These are phyloP conservation scores for Drosophila paramelanica DNA, from an alignment of 2,888 invertebrate species.

Conservation along the genomic window DNA sequence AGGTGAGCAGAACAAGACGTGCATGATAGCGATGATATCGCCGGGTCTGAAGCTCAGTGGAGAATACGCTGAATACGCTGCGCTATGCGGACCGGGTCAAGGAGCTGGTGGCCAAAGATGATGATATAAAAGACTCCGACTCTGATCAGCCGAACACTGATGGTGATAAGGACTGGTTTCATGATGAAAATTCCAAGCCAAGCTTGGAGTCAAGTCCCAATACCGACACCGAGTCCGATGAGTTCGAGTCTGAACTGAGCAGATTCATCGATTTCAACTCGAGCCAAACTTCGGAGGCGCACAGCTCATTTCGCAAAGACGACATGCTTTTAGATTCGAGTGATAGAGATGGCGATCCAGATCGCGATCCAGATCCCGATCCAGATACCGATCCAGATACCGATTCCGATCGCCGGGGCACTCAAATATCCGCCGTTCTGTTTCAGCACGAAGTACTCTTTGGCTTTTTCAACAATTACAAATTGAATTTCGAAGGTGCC, in stretches of 20 bases:
- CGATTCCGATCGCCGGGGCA: conserved; percentile 74
- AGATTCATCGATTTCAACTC: neutral
- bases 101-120: conserved; percentile 93
- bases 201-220: neutral
- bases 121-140: conserved; percentile 60
- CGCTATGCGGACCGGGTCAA: conserved; percentile 99
- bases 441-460: conserved; percentile 94
- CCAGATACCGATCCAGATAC: conserved; percentile 55
- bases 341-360: conserved; percentile 59
- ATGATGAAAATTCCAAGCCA: neutral
- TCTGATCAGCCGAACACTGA: neutral
- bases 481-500: conserved; percentile 89
- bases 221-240: conserved; percentile 53
- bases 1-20: conserved; percentile 98
- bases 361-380: no score
- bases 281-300: neutral
- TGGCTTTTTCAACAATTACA: conserved; percentile 89
- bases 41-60: conserved; percentile 98
- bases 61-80: conserved; percentile 98
- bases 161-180: neutral
- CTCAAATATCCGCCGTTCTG: conserved; percentile 94
- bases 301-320: neutral
- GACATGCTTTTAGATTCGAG: neutral
- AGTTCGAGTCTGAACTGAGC: conserved; percentile 3
- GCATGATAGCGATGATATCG: conserved; percentile 99